Conservation (phyloP, 1,140 invertebrate species). For the Anastatus disparis region DNA sequence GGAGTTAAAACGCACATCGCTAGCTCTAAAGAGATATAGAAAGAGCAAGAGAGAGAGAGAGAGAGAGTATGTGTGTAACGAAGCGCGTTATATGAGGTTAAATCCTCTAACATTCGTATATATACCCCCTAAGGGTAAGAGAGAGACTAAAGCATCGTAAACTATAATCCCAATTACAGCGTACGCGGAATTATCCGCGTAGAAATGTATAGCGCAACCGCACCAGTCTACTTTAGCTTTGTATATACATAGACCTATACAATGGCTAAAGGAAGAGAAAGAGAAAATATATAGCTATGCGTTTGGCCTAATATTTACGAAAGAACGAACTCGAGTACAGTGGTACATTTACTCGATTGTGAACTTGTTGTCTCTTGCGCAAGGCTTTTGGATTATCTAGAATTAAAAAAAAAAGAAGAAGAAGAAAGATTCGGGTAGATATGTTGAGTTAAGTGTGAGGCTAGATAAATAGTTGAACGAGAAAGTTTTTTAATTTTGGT, state of each 20-base stretch:
- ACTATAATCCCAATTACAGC: constrained; percentile 56
- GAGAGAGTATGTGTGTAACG: background rate
- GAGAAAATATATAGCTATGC: background rate
- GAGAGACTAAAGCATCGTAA: constrained; percentile 46
- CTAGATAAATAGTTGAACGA: too few species aligned
- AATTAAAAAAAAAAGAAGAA: too few species aligned
- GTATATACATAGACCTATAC: too few species aligned
- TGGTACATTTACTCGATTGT: background rate
- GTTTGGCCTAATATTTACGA: constrained; percentile 37
- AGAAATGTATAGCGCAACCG: constrained; percentile 42
- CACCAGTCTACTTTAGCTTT: constrained; percentile 30
- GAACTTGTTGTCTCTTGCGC: constrained; percentile 10
- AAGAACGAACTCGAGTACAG: constrained; percentile 26
- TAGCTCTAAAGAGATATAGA: background rate
- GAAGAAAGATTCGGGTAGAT: too few species aligned
- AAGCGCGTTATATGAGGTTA: background rate
- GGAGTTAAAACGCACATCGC: too few species aligned
- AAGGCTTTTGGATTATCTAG: too few species aligned
- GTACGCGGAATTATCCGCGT: constrained; percentile 50
- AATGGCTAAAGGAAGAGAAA: too few species aligned
- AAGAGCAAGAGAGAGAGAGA: background rate
- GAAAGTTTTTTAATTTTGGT: too few species aligned
- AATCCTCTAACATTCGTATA: too few species aligned
- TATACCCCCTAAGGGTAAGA: too few species aligned
- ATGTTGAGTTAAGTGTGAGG: too few species aligned